Evolutionary conservation across 2,113 vertebrate genomes (phyloP).

Genomic region (Hemibagrus wyckioides): DNA sequence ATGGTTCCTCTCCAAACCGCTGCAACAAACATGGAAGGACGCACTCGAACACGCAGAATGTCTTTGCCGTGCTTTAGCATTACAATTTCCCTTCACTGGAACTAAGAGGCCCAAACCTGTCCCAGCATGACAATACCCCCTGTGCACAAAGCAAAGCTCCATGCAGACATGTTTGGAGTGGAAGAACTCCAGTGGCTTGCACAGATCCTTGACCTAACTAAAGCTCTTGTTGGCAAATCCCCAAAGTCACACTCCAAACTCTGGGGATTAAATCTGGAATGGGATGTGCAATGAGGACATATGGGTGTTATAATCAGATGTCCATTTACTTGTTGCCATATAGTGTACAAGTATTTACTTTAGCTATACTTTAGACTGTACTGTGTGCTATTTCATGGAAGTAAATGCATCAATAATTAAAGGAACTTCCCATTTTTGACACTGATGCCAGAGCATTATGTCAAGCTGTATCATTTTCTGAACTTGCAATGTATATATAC

Average conservation of each 20-base stretch:
- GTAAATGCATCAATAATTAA: background rate
- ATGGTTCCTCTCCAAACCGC: background rate
- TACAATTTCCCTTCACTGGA: background rate
- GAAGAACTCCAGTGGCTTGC: background rate
- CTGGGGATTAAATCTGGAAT: background rate
- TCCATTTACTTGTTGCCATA: background rate
- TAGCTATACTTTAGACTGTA: background rate
- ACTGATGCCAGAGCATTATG: background rate
- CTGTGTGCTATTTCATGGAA: background rate
- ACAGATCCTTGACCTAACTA: background rate
- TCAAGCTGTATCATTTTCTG: background rate
- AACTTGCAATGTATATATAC: too few relatives aligned
- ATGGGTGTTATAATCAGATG: background rate
- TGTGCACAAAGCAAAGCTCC: background rate
- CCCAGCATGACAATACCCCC: background rate
- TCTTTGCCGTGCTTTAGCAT: background rate
- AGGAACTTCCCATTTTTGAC: background rate
- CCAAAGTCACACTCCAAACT: background rate
- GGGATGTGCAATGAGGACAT: background rate
- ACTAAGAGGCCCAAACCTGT: background rate
- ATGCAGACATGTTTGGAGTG: background rate
- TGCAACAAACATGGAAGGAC: background rate
- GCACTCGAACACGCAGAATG: background rate
- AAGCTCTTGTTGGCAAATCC: background rate
- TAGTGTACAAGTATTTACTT: background rate